These are phyloP conservation scores for Epinephelus fuscoguttatus DNA, from an alignment of 2,113 vertebrate species.

Conservation along the genomic window DNA sequence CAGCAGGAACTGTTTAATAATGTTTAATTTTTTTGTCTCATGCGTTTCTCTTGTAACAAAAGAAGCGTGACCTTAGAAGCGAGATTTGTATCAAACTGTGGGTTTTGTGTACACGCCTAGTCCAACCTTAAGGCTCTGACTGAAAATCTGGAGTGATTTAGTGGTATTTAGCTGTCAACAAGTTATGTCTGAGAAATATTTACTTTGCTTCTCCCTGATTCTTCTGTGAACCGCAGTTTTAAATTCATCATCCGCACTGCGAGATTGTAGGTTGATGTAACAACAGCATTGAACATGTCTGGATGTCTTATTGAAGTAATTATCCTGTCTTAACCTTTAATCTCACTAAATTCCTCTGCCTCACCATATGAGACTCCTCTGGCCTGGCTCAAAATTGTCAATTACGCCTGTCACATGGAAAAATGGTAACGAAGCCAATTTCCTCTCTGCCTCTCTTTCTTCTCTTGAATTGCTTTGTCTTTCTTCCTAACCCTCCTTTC, in stretches of 20 bases:
- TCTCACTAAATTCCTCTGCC: conserved; percentile 65
- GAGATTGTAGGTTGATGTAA: conserved; percentile 60
- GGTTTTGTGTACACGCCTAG: neutral
- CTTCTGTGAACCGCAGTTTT: conserved; percentile 40
- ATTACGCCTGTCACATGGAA: conserved; percentile 69
- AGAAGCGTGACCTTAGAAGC: neutral
- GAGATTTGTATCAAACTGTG: neutral
- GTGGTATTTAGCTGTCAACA: conserved; percentile 51
- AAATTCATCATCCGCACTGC: conserved; percentile 34
- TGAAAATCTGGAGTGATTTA: conserved; percentile 8
- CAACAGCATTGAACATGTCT: conserved; percentile 53
- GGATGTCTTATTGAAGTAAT: conserved; percentile 78
- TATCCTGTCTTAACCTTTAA: conserved; percentile 79
- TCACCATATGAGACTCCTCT: conserved; percentile 61
- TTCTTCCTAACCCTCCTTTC: conserved; percentile 28
- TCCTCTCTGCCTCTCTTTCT: conserved; percentile 49
- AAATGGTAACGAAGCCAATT: conserved; percentile 62
- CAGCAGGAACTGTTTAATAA: neutral
- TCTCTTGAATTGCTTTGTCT: conserved; percentile 57
- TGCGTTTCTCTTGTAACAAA: neutral
- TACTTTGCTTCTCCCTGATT: conserved; percentile 11
- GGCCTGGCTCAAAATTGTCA: conserved; percentile 69
- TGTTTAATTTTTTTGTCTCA: neutral
- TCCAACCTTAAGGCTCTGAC: neutral
- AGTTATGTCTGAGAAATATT: conserved; percentile 27